A percentile compares a stretch with the other conserved stretches of the same genome.
phyloP scores from a whole-genome alignment of 2,113 vertebrate species.

The Polypterus bichir region DNA sequence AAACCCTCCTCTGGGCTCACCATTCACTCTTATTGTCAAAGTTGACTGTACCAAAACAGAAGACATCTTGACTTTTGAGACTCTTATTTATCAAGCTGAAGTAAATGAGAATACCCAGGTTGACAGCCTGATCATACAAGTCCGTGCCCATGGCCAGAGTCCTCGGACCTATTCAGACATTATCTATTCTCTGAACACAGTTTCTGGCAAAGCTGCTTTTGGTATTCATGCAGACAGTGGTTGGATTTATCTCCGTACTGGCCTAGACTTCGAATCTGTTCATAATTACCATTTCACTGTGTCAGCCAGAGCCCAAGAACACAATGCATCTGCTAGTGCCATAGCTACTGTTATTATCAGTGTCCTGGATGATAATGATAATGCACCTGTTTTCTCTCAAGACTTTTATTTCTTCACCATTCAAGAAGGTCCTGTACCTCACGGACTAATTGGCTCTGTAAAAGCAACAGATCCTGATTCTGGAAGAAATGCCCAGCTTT shows the following conservation, averaged over 20 bases:
- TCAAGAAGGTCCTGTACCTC: constrained; percentile 56
- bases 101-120: constrained; percentile 56
- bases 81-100: constrained; percentile 71
- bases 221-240: constrained; percentile 55
- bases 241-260: constrained; percentile 59
- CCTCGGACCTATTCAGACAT: constrained; percentile 9
- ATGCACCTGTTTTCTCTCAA: constrained; percentile 55
- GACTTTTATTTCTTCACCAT: constrained; percentile 65
- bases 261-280: constrained; percentile 63
- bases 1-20: constrained; percentile 47
- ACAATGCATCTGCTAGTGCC: constrained; percentile 31
- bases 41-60: constrained; percentile 37
- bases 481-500: constrained; percentile 66
- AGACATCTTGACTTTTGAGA: constrained; percentile 60
- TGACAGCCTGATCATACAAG: constrained; percentile 55
- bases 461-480: constrained; percentile 68
- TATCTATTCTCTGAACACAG: constrained; percentile 49
- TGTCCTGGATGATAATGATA: constrained; percentile 81
- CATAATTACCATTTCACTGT: constrained; percentile 50
- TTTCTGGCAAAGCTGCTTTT: constrained; percentile 43
- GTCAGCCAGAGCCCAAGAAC: constrained; percentile 35
- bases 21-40: constrained; percentile 42
- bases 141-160: constrained; percentile 40
- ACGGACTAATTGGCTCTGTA: constrained; percentile 63
- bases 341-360: constrained; percentile 55